These are phyloP conservation scores for Pyxicephalus adspersus DNA, from an alignment of 2,113 vertebrate species.

Conservation along the genomic window DNA sequence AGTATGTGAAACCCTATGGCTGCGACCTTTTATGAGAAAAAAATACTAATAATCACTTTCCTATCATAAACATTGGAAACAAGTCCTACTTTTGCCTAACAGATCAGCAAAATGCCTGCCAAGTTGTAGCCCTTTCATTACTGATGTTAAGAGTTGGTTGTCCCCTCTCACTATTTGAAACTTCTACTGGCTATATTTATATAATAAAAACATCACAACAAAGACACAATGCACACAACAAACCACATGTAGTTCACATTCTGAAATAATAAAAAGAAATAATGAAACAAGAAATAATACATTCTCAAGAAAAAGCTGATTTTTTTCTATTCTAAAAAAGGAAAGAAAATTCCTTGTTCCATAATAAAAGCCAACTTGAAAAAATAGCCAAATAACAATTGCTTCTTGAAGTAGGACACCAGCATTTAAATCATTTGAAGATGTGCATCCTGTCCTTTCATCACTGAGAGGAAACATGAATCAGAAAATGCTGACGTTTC, in stretches of 20 bases:
- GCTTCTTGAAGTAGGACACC: slow-evolving; percentile 40
- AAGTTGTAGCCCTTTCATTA: too few relatives aligned
- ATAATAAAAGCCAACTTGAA: slow-evolving; percentile 30
- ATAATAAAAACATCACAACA: neutral
- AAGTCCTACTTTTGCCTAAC: too few relatives aligned
- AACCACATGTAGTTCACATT: neutral
- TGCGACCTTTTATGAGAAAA: too few relatives aligned
- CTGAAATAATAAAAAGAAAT: neutral
- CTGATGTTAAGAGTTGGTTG: too few relatives aligned
- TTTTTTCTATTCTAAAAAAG: neutral
- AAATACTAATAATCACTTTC: too few relatives aligned
- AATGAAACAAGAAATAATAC: neutral
- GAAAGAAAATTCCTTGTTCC: slow-evolving; percentile 37
- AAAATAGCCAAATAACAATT: slow-evolving; percentile 30
- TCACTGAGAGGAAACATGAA: slow-evolving; percentile 44
- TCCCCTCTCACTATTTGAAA: too few relatives aligned
- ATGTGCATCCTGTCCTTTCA: slow-evolving; percentile 49
- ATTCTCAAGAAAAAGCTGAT: neutral
- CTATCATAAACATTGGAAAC: too few relatives aligned
- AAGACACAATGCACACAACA: neutral
- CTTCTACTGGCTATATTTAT: too few relatives aligned
- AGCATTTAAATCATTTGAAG: slow-evolving; percentile 39
- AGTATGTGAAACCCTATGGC: too few relatives aligned
- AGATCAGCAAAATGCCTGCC: too few relatives aligned
- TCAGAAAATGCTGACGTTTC: slow-evolving; percentile 1